Evolutionary conservation across 2,113 vertebrate species (phyloP), one percentile per base, ranked within the genome.

Genomic region (Rhinopomastus cyanomelas): DNA sequence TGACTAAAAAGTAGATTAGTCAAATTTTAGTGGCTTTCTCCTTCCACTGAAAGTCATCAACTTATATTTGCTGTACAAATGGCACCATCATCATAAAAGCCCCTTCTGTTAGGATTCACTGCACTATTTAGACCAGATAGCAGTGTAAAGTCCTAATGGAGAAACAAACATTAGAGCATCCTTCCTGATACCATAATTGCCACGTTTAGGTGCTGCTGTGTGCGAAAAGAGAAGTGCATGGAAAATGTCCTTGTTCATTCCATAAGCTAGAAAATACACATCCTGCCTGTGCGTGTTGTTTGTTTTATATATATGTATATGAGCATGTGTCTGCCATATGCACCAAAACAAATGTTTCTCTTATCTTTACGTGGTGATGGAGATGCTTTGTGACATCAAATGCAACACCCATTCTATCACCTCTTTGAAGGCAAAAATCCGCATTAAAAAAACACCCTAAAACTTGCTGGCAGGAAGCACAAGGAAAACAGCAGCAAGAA

Each of bases 141-240:
- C 44, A 68, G 30, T 61, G 68, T 82, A 85, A 89, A 84, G 82
- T 90, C 87, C 78, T 96, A 94, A 91, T 91, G 90, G 90, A 93
- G 90, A 93, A 91, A 95, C 78, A 96, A 96, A 94, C 87, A 95
- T 95, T 34, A 82, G 60, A 95, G 49, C 71, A 82, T 87, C 82
- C 87, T 94, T 89, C 46, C 81, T 78, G 71, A 91, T 87, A 68
- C 59, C 8, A 2, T 92, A 95, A 95, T 95, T 93, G 94, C 57
- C 34, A 84, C 83, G 77, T 85, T 94, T 94, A 89, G 84, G 60
- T 89, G 76, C 56, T 90, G 65, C 77, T 89, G 18, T 89, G 92
- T 77, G 55, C 89, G 92, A 87, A 93, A 96, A 93, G 86, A 95
- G 61, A 92, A 91, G 46, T 42, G 85, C 18, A 79, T 42, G 77